These are phyloP conservation scores for Anas flavirostris DNA, from an alignment of 2,797 vertebrate genomes.

Conservation along the genomic window DNA sequence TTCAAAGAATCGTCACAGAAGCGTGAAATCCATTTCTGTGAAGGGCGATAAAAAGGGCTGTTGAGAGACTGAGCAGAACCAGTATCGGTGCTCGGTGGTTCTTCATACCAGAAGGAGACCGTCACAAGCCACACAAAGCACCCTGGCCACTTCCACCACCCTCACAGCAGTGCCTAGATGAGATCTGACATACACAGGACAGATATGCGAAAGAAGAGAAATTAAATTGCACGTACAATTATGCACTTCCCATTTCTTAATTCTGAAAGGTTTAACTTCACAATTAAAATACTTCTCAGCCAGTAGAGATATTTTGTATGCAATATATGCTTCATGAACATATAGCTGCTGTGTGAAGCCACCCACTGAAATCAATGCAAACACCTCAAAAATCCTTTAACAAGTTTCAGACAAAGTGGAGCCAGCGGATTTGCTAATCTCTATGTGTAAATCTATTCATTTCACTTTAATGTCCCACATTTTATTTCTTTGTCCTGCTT, in stretches of 20 bases:
- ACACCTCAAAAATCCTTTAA: background rate
- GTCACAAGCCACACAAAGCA: rapidly evolving
- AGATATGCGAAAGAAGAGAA: background rate
- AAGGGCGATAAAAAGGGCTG: background rate
- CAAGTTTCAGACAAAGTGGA: background rate
- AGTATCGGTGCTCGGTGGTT: rapidly evolving
- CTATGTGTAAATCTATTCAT: background rate
- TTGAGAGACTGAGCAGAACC: background rate
- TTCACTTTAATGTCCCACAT: background rate
- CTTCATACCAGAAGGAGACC: rapidly evolving
- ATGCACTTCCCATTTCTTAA: background rate
- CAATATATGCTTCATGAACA: background rate
- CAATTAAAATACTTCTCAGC: background rate
- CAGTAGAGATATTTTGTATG: background rate
- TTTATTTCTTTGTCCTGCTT: background rate
- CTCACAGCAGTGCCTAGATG: background rate
- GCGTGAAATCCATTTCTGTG: background rate
- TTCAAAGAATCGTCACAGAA: background rate
- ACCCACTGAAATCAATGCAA: background rate
- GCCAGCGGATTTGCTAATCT: background rate
- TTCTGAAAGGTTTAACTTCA: background rate
- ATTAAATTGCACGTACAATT: background rate
- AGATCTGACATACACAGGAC: background rate
- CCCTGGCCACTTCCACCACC: background rate
- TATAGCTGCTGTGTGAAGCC: background rate